A percentile compares a stretch with the other conserved stretches of the same genome.
These are phyloP conservation scores for Catotricha subobsoleta DNA, from an alignment of 2,888 invertebrate species.

Conservation along the genomic window DNA sequence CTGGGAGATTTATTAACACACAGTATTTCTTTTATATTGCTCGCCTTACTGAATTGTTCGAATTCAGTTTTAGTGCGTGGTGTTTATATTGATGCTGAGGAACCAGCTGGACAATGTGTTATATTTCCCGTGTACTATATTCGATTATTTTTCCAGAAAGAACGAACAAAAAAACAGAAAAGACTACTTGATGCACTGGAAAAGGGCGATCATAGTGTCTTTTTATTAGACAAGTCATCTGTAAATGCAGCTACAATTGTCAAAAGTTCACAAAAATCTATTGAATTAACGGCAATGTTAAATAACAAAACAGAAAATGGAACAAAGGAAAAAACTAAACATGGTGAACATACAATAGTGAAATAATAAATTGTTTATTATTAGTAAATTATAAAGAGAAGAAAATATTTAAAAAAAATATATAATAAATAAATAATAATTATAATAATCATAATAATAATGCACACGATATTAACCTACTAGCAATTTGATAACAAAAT, in stretches of 20 bases:
- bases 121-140: slow-evolving; percentile 72
- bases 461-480: not conserved
- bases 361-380: not conserved
- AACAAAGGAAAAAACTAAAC: not conserved
- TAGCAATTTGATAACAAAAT: not conserved
- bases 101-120: slow-evolving; percentile 63
- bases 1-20: slow-evolving; percentile 70
- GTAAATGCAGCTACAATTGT: slow-evolving; percentile 5
- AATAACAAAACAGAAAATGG: not conserved
- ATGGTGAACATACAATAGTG: not conserved
- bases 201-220: slow-evolving; percentile 13
- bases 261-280: not conserved
- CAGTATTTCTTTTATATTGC: slow-evolving; percentile 49
- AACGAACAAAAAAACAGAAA: slow-evolving; percentile 41
- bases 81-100: slow-evolving; percentile 75
- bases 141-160: slow-evolving; percentile 53
- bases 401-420: not conserved
- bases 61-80: slow-evolving; percentile 75
- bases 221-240: slow-evolving; percentile 11
- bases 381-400: not conserved
- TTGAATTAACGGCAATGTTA: slow-evolving; percentile 2
- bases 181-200: slow-evolving; percentile 20
- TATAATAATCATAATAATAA: not conserved
- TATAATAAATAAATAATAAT: not conserved
- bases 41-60: slow-evolving; percentile 66